Conservation (phyloP, 2,888 invertebrate genomes). For the Homarus gammarus region DNA sequence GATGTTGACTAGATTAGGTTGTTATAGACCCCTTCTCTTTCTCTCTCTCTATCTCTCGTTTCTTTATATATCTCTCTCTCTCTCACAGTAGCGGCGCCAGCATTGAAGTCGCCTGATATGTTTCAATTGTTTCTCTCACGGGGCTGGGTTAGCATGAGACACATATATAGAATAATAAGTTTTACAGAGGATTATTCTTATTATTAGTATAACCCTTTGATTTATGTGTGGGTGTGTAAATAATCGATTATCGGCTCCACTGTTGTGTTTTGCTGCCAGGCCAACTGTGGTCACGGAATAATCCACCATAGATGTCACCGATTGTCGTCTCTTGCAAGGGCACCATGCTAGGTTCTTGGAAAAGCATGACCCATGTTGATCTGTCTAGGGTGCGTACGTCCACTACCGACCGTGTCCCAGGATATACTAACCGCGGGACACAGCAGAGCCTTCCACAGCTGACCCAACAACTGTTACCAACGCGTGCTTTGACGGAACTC, state of each 20-base stretch:
- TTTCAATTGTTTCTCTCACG: background rate
- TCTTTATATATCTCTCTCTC: background rate
- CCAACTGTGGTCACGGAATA: slow-evolving; percentile 27
- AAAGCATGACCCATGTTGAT: slow-evolving; percentile 69
- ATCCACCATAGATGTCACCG: slow-evolving; percentile 50
- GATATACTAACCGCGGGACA: slow-evolving; percentile 70
- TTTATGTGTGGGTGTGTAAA: no score
- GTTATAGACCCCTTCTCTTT: no score
- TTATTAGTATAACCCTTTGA: background rate
- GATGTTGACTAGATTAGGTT: slow-evolving; percentile 52
- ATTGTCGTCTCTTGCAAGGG: slow-evolving; percentile 34
- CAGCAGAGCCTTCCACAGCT: slow-evolving; percentile 57
- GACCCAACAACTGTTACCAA: slow-evolving; percentile 66
- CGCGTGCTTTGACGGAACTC: slow-evolving; percentile 22
- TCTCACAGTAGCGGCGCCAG: background rate
- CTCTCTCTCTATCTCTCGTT: no score
- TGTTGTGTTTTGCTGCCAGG: slow-evolving; percentile 7
- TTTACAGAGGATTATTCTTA: background rate
- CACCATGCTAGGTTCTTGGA: slow-evolving; percentile 64
- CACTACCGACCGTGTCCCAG: slow-evolving; percentile 70
- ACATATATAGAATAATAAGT: background rate
- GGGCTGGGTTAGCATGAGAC: background rate
- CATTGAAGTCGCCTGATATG: slow-evolving; percentile 25
- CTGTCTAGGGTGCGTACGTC: slow-evolving; percentile 59
- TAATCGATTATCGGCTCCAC: background rate